Evolutionary conservation across 2,113 vertebrate genomes (phyloP).

Genomic region (Dasyurus viverrinus): DNA sequence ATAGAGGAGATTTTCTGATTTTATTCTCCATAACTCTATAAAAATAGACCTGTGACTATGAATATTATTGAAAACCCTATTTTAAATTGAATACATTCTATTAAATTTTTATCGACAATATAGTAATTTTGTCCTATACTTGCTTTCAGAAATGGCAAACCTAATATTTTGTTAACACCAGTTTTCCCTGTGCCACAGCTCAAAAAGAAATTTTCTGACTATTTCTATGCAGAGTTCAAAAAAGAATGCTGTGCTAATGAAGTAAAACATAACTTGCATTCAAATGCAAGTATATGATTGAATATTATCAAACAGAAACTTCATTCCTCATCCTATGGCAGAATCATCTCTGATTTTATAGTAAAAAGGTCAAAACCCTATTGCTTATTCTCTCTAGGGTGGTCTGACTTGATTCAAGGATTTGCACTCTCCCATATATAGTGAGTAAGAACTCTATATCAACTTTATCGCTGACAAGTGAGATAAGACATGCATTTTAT

Average conservation of each 20-base stretch:
- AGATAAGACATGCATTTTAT: neutral
- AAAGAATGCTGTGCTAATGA: neutral
- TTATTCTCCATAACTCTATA: constrained; percentile 2
- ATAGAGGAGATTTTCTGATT: constrained; percentile 22
- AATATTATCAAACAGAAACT: neutral
- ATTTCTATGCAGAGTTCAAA: constrained; percentile 22
- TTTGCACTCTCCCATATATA: neutral
- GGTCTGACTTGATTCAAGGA: neutral
- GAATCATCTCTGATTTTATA: neutral
- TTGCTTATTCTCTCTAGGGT: neutral
- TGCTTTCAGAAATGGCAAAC: neutral
- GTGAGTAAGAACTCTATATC: neutral
- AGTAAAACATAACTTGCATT: neutral
- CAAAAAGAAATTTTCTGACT: constrained; percentile 13
- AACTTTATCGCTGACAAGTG: neutral
- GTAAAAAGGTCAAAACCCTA: neutral
- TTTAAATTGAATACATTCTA: neutral
- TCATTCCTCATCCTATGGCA: neutral
- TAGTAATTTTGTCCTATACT: neutral
- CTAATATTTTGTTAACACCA: neutral
- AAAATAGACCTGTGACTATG: constrained; percentile 33
- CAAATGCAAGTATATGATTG: neutral
- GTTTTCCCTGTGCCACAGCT: neutral
- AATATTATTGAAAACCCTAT: neutral
- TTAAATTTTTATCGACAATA: neutral